These are phyloP conservation scores for Calliphora vicina DNA, from an alignment of 1,140 invertebrate genomes.

Conservation along the genomic window DNA sequence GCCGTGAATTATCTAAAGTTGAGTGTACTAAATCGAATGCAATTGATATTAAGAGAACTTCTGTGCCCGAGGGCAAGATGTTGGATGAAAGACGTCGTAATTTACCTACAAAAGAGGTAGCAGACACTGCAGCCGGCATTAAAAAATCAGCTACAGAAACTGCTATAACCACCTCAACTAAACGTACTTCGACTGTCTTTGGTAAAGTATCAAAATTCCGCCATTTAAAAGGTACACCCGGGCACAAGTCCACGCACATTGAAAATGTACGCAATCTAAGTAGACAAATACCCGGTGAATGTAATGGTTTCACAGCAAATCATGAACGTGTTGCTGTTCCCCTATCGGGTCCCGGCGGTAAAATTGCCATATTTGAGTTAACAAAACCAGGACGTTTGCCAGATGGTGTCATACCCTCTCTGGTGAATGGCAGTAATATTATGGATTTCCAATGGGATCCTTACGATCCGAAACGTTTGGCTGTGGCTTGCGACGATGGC, in stretches of 20 bases:
- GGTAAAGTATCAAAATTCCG: conserved; percentile 92
- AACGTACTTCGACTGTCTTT: conserved; percentile 86
- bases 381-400: conserved; percentile 79
- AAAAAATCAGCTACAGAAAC: conserved; percentile 67
- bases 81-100: conserved; percentile 53
- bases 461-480: conserved; percentile 79
- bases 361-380: conserved; percentile 87
- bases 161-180: conserved; percentile 68
- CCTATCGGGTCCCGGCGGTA: conserved; percentile 86
- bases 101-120: not conserved
- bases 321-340: conserved; percentile 84
- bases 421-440: conserved; percentile 86
- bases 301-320: conserved; percentile 92
- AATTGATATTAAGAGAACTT: conserved; percentile 54
- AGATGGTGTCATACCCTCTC: conserved; percentile 80
- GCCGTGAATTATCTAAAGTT: conserved; percentile 56
- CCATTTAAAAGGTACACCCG: conserved; percentile 88
- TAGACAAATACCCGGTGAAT: conserved; percentile 90
- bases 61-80: conserved; percentile 57
- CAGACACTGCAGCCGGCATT: conserved; percentile 38
- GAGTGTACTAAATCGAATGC: conserved; percentile 49
- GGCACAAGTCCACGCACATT: conserved; percentile 89
- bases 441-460: conserved; percentile 96
- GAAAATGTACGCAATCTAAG: conserved; percentile 92
- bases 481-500: conserved; percentile 92